Conservation (phyloP, 2,113 vertebrate genomes). For the Gila orcuttii region DNA sequence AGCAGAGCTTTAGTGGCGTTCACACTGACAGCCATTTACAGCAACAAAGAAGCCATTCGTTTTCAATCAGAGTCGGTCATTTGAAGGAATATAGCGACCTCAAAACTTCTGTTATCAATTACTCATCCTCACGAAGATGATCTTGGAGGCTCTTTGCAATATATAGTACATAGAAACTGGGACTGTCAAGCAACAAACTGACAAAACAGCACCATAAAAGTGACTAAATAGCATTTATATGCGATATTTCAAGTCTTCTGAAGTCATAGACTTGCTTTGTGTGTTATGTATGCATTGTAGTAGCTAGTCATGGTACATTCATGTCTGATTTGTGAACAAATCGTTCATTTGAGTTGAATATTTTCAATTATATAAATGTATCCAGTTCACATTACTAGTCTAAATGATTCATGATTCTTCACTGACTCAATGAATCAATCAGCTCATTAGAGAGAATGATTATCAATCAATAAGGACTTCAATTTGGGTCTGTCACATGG, state of each 20-base stretch:
- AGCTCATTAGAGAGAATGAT: not conserved
- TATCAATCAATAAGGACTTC: not conserved
- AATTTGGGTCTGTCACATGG: not conserved
- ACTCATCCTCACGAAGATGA: not conserved
- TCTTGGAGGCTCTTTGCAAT: not conserved
- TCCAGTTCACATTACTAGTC: not conserved
- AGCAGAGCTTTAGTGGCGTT: not conserved
- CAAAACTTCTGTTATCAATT: not conserved
- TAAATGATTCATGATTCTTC: not conserved
- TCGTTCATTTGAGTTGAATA: not conserved
- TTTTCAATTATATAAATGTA: not conserved
- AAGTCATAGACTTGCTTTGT: not conserved
- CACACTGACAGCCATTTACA: not conserved
- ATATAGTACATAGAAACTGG: too few relatives aligned
- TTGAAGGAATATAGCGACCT: not conserved
- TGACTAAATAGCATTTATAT: too few relatives aligned
- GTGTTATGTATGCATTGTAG: not conserved
- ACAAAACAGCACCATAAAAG: too few relatives aligned
- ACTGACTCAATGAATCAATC: not conserved
- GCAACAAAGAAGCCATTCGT: not conserved
- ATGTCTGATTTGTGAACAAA: not conserved
- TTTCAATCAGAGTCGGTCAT: not conserved
- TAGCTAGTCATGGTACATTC: not conserved
- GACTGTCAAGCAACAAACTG: too few relatives aligned
- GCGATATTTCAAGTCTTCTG: too few relatives aligned